A percentile compares a stretch with the other conserved stretches of the same genome.
phyloP scores from a whole-genome alignment of 2,113 vertebrate species.

The Microcebus jonahi region DNA sequence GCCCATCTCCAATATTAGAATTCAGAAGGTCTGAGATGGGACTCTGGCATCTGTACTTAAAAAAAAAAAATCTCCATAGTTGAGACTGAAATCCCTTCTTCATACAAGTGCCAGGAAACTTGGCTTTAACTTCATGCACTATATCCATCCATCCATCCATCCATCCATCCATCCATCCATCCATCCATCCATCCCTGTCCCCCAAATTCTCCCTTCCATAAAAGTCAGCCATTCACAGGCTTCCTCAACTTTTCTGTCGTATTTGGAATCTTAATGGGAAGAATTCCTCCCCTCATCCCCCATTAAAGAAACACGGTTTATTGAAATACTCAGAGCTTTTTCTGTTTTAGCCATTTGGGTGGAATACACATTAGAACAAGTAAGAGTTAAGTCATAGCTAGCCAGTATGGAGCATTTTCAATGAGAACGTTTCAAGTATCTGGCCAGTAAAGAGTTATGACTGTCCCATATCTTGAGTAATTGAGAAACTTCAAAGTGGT shows the following conservation, averaged over 20 bases:
- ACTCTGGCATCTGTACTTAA: background rate
- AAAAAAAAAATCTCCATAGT: background rate
- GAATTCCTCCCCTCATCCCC: background rate
- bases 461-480: background rate
- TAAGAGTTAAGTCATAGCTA: background rate
- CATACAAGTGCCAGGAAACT: background rate
- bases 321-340: background rate
- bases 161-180: background rate
- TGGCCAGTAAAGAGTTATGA: background rate
- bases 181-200: background rate
- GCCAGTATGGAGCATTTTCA: background rate
- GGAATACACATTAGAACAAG: background rate
- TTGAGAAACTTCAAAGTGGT: background rate
- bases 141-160: background rate
- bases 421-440: background rate
- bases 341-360: background rate
- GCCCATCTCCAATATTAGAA: background rate
- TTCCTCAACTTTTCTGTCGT: slow-evolving; percentile 12
- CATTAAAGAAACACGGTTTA: background rate
- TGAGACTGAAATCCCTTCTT: background rate
- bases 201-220: background rate
- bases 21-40: background rate
- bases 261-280: background rate
- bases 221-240: background rate
- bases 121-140: background rate